phyloP scores from a whole-genome alignment of 2,797 vertebrate genomes.

The Pelobates cultripes region DNA sequence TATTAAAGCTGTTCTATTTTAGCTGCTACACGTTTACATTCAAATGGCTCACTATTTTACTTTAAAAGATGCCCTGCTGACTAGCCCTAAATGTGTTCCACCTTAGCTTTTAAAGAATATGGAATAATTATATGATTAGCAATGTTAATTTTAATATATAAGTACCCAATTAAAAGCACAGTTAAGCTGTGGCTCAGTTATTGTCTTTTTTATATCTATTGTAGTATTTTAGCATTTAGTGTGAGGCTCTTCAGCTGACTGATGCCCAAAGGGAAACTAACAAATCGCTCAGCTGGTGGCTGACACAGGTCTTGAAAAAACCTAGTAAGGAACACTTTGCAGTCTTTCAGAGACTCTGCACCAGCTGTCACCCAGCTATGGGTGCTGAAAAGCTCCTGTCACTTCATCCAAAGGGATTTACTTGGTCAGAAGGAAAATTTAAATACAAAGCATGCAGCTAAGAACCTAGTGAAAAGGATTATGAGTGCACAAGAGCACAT shows the following conservation, averaged over 20 bases:
- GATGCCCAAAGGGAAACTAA: conserved; percentile 76
- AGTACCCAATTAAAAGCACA: conserved; percentile 71
- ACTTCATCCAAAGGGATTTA: conserved; percentile 90
- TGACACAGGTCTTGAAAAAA: conserved; percentile 79
- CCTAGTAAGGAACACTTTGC: conserved; percentile 77
- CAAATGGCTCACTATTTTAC: background rate
- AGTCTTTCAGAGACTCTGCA: conserved; percentile 89
- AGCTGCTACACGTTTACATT: background rate
- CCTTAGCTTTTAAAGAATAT: conserved; percentile 39
- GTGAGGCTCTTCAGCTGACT: conserved; percentile 76
- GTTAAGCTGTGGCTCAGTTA: conserved; percentile 68
- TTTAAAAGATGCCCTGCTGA: background rate
- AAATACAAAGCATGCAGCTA: conserved; percentile 90
- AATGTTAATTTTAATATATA: conserved; percentile 67
- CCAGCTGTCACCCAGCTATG: conserved; percentile 94
- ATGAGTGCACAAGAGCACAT: conserved; percentile 84
- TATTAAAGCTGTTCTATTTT: background rate
- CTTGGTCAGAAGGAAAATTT: conserved; percentile 84
- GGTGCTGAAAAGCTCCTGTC: conserved; percentile 95
- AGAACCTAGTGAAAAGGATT: conserved; percentile 89
- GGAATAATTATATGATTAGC: conserved; percentile 65
- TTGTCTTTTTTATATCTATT: conserved; percentile 74
- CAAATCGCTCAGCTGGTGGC: conserved; percentile 82
- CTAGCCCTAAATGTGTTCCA: background rate
- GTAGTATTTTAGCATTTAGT: conserved; percentile 73